A percentile compares a stretch with the other conserved stretches of the same genome.
Evolutionary conservation across 1,140 invertebrate genomes (phyloP).

Genomic region (Zophobas morio): DNA sequence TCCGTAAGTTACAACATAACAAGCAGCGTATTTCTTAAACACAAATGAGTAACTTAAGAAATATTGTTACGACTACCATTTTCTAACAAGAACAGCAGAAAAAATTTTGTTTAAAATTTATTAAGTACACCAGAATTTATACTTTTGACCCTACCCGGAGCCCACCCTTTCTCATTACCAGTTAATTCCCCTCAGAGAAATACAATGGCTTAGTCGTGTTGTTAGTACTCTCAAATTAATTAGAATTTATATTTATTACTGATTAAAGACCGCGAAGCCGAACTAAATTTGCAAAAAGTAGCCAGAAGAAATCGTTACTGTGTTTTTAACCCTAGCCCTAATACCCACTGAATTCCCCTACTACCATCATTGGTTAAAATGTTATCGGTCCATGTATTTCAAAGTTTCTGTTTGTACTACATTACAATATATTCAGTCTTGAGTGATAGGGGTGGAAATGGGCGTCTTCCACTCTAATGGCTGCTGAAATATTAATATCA

Average conservation of each 20-base stretch:
- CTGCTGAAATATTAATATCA: slow-evolving; percentile 37
- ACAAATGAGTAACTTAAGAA: no score
- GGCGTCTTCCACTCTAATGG: slow-evolving; percentile 32
- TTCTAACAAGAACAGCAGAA: no score
- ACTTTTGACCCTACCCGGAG: no score
- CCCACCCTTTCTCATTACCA: no score
- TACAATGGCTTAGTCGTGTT: background rate
- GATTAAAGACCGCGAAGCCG: background rate
- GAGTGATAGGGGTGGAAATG: slow-evolving; percentile 36
- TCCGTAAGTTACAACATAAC: no score
- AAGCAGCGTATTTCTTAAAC: no score
- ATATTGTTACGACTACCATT: no score
- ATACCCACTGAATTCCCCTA: slow-evolving; percentile 17
- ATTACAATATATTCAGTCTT: slow-evolving; percentile 31
- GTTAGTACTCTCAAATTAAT: slow-evolving; percentile 16
- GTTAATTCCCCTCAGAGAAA: background rate
- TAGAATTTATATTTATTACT: slow-evolving; percentile 23
- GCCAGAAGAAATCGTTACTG: background rate
- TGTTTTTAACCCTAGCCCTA: slow-evolving; percentile 3
- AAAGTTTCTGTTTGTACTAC: slow-evolving; percentile 31
- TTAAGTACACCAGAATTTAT: no score
- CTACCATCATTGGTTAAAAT: slow-evolving; percentile 5
- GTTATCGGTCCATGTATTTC: slow-evolving; percentile 33
- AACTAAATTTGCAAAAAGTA: slow-evolving; percentile 1
- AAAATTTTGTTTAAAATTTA: no score